Evolutionary conservation across 2,113 vertebrate species (phyloP), one percentile per base, ranked within the genome.

Genomic region (Tor tambroides): DNA sequence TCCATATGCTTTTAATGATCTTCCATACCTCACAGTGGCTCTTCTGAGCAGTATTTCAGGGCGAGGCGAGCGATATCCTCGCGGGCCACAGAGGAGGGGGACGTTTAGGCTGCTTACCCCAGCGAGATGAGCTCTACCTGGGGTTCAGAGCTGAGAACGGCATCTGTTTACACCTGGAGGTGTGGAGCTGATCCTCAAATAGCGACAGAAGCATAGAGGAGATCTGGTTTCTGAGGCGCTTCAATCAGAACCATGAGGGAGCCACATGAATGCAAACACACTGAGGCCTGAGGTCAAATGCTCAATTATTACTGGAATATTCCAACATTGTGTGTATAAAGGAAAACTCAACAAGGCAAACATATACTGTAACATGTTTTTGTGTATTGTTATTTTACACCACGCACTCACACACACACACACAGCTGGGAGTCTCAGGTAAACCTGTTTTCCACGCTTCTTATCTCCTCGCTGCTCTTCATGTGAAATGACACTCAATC

Each of bases 381-480:
- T 30, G 26, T 30, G 63, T 23, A 15, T 32, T 51, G 17, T 15
- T 63, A 56, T 56, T 59, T 49, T 41, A 84, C 81, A 77, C 85
- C 75, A 32, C 74, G 28, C 78, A 3, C 65, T 28, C 74, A 75
- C 86, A 74, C 30, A 75, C 81, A 81, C 89, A 85, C 89, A 88
- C 59, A 83, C 76, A 51, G 82, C 87, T 85, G 61, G 71, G 65
- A 88, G 87, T 80, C 83, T 85, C 65, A 80, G 80, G 86, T 90
- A 85, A 87, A 83, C 75, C 67, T 85, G 85, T 89, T 87, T 90
- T 89, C 80, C 83, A 89, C 80, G 75, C 87, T 89, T 85, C 88
- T 89, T 83, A 83, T 89, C 87, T 86, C 49, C 84, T 80, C 79
- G 61, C 51, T 87, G 80, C 83, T 85, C 85, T 80, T 80, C 46